Base-by-base conservation (phyloP, 2,888 invertebrate genomes). In the Ligdia adustata region DNA sequence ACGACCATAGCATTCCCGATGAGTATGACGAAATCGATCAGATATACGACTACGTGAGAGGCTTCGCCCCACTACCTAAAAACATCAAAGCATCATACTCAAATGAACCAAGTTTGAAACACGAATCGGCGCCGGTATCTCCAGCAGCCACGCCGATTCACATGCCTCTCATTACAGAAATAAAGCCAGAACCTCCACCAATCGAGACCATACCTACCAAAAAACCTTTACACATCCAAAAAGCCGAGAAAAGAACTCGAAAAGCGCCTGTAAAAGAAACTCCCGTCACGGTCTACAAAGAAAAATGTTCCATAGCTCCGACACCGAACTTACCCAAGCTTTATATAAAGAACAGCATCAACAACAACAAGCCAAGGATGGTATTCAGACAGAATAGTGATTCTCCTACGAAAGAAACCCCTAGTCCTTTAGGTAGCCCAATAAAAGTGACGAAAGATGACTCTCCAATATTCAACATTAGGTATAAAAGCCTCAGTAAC, bases 11-110 rank as follows among this genome's bases (percentile, higher is more conserved):
- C 56, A 91, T 92, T 35, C 92, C 94, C 16, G 96, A 96, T 75
- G 97, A 97, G 69, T 97, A 98, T 82, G 97, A 98, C 65, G 98
- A 98, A 84, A 97, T 98, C 63, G 98, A 98, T 90, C 97, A 98
- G 83, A 97, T 98, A 59, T 98, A 98, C 77, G 97, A 98, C 76
- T 98, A 98, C 79, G 97, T 98, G 0, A 92, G 98, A 54, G 98
- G 98, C 0, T 95, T 98, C 63, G 97, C 97, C 37, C 97, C 97
- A 1, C 91, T 97, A 15, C 97, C 98, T 3, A 96, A 96, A 78
- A 95, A 93, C 69, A 92, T 94, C 13, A 92, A 93, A 66, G 92
- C 93, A 0, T 93, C 93, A 0, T 94, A 93, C 66, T 86, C 82
- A 0, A 90, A 85, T 51, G 91, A 91, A 26, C 77, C 82, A 2